Base-by-base conservation (phyloP, 2,888 invertebrate species). In the Baccha elongata region DNA sequence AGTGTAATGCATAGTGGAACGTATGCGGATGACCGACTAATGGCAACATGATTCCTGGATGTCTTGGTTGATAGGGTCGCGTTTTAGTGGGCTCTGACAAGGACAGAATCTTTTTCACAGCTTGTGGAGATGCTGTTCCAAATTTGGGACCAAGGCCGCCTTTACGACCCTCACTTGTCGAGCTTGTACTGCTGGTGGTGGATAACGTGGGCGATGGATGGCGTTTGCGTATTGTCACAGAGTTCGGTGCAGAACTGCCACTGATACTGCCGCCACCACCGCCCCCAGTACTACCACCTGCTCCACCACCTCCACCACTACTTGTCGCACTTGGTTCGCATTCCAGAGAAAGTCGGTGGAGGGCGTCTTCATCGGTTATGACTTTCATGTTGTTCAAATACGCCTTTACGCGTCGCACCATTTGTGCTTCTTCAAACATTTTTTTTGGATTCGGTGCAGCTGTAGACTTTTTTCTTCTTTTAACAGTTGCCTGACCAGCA, bases 341-440 rank as follows among this genome's bases (percentile, higher is more conserved):
- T 87, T 97, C 96, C 42, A 96, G 91, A 0, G 99, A 99, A 89
- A 99, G 92, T 64, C 94, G 94, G 88, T 98, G 97, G 75, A 99
- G 92, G 74, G 95, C 94, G 86, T 96, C 95, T 90, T 99, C 99
- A 88, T 99, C 97, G 10, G 95, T 96, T 86, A 97, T 96, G 26
- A 90, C 90, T 87, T 97, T 95, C 93, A 99, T 94, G 87, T 97
- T 96, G 85, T 96, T 95, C 76, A 99, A 93, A 91, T 99, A 99
- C 2, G 99, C 96, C 90, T 99, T 98, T 4, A 99, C 99, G 71
- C 98, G 93, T 29, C 99, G 93, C 69, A 98, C 98, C 99, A 99
- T 99, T 91, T 99, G 98, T 29, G 99, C 98, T 92, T 99, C 98
- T 91, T 99, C 99, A 91, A 98, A 99, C 98, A 99, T 98, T 91